Evolutionary conservation across 2,888 invertebrate genomes (phyloP).

Genomic region (Parapristionchus giblindavisi): DNA sequence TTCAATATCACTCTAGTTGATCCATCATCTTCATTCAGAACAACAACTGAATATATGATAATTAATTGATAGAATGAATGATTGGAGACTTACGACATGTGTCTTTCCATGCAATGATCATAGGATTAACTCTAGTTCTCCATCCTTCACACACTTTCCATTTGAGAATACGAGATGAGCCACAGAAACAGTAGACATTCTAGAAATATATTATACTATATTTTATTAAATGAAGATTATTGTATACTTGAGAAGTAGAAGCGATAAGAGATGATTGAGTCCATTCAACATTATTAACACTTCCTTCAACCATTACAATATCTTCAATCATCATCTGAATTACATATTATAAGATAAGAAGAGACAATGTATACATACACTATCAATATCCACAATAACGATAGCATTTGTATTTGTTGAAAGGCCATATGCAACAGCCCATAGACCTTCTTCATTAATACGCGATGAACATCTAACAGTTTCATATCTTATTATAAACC

Average conservation of each 20-base stretch:
- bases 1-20: background rate
- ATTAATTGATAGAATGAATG: background rate
- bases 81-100: background rate
- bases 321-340: slow-evolving; percentile 13
- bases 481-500: background rate
- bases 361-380: background rate
- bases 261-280: background rate
- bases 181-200: background rate
- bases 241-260: background rate
- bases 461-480: background rate
- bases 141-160: slow-evolving; percentile 16
- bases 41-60: background rate
- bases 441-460: background rate
- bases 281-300: background rate
- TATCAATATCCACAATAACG: background rate
- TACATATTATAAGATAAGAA: no score
- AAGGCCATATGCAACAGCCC: slow-evolving; percentile 12
- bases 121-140: background rate
- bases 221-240: background rate
- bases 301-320: background rate
- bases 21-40: slow-evolving; percentile 5
- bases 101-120: slow-evolving; percentile 22
- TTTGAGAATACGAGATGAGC: background rate
- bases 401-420: background rate
- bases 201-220: background rate